These are phyloP conservation scores for Lucifuga dentata DNA, from an alignment of 2,113 vertebrate genomes.

Conservation along the genomic window DNA sequence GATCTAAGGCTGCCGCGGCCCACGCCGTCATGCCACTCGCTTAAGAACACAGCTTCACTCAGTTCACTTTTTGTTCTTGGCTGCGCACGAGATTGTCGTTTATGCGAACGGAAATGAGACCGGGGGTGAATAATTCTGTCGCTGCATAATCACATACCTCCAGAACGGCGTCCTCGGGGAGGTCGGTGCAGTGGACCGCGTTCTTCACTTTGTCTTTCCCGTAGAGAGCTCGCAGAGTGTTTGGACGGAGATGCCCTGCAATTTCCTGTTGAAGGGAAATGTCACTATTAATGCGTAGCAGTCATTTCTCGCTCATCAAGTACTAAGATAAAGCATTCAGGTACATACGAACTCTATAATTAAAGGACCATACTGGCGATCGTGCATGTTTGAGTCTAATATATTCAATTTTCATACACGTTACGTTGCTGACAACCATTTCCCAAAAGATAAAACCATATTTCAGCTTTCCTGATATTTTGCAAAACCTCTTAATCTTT, in stretches of 20 bases:
- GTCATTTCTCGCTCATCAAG: too few relatives aligned
- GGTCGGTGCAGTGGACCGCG: conserved; percentile 93
- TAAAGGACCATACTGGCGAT: too few relatives aligned
- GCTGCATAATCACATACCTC: conserved; percentile 88
- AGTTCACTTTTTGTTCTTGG: conserved; percentile 49
- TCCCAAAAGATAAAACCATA: too few relatives aligned
- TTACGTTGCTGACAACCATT: too few relatives aligned
- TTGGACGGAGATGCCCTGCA: conserved; percentile 88
- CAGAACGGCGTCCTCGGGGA: conserved; percentile 91
- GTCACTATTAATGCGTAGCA: too few relatives aligned
- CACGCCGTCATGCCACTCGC: conserved; percentile 79
- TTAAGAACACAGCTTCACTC: conserved; percentile 37
- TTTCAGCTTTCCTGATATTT: too few relatives aligned
- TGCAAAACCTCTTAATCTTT: too few relatives aligned
- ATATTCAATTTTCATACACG: too few relatives aligned
- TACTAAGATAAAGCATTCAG: too few relatives aligned
- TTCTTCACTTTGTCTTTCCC: conserved; percentile 93
- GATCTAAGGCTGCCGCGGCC: conserved; percentile 70
- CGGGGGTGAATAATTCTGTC: too few relatives aligned
- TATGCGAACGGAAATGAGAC: too few relatives aligned
- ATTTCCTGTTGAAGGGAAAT: conserved; percentile 86
- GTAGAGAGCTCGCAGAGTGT: conserved; percentile 88
- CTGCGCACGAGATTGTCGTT: conserved; percentile 43
- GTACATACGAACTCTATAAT: background rate
- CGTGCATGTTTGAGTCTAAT: too few relatives aligned